These are phyloP conservation scores for Leucoma salicis DNA, from an alignment of 2,888 invertebrate genomes.

Conservation along the genomic window DNA sequence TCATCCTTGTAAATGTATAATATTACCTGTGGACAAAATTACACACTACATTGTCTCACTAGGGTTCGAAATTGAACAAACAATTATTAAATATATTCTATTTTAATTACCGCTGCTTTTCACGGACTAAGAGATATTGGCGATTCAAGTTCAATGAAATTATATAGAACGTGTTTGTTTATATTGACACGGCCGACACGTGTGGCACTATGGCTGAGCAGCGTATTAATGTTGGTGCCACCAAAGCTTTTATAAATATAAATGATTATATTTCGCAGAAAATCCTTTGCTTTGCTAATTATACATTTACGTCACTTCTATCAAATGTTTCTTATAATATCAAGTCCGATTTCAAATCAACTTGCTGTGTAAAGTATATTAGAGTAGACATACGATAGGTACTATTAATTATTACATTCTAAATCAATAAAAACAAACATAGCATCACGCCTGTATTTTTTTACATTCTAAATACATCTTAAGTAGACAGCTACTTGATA, in stretches of 20 bases:
- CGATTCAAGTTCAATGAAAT: not conserved
- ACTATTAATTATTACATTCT: no score
- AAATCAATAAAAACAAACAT: no score
- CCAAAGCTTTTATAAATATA: not conserved
- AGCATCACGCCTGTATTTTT: no score
- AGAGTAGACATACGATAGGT: no score
- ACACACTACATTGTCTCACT: not conserved
- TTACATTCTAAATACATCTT: no score
- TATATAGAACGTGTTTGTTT: not conserved
- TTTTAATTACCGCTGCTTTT: not conserved
- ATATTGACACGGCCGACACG: not conserved
- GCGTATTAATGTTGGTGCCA: not conserved
- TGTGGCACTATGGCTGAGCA: not conserved
- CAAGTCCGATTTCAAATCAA: no score
- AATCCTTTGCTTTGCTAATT: not conserved
- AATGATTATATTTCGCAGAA: not conserved
- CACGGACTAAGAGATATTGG: not conserved
- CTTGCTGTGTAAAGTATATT: no score
- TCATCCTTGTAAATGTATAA: slow-evolving; percentile 46
- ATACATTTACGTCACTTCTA: not conserved
- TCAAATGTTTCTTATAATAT: not conserved
- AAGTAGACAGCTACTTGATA: no score
- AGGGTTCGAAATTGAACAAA: no score
- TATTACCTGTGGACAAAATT: slow-evolving; percentile 11
- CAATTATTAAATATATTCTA: not conserved